A percentile compares a stretch with the other conserved stretches of the same genome.
phyloP scores from a whole-genome alignment of 1,140 invertebrate genomes.

The Leptinotarsa lineolata region DNA sequence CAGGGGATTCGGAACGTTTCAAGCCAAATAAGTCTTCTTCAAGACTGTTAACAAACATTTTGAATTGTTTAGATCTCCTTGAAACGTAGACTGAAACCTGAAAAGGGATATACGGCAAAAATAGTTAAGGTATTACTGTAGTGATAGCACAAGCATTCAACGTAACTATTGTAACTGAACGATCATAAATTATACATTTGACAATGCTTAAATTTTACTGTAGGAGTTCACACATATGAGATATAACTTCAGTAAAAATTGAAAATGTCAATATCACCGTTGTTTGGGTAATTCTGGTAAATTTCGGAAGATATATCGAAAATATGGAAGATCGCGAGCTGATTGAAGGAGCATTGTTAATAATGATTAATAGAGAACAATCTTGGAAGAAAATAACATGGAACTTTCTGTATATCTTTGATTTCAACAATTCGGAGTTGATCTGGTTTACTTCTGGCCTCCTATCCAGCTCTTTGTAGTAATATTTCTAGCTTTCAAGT shows the following conservation, averaged over 20 bases:
- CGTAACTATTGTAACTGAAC: conserved; percentile 27
- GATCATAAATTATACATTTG: conserved; percentile 26
- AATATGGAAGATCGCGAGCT: too few relatives aligned
- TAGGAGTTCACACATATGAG: conserved; percentile 21
- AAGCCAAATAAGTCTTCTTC: background rate
- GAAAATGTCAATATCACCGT: conserved; percentile 22
- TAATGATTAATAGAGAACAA: too few relatives aligned
- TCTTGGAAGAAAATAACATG: too few relatives aligned
- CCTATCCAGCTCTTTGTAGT: too few relatives aligned
- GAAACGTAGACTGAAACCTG: background rate
- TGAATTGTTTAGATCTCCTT: background rate
- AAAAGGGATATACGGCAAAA: conserved; percentile 4
- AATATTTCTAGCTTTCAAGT: too few relatives aligned
- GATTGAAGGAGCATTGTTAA: too few relatives aligned
- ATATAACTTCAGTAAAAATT: conserved; percentile 16
- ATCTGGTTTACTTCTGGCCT: too few relatives aligned
- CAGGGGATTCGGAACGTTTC: background rate
- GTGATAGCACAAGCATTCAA: conserved; percentile 29
- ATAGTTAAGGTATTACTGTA: conserved; percentile 12
- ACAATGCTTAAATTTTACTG: conserved; percentile 28
- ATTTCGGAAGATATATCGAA: background rate
- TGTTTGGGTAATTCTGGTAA: background rate
- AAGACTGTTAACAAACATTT: background rate
- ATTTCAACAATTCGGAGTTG: too few relatives aligned
- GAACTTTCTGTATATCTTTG: too few relatives aligned